phyloP scores from a whole-genome alignment of 2,113 vertebrate species.

The Pao palembangensis region DNA sequence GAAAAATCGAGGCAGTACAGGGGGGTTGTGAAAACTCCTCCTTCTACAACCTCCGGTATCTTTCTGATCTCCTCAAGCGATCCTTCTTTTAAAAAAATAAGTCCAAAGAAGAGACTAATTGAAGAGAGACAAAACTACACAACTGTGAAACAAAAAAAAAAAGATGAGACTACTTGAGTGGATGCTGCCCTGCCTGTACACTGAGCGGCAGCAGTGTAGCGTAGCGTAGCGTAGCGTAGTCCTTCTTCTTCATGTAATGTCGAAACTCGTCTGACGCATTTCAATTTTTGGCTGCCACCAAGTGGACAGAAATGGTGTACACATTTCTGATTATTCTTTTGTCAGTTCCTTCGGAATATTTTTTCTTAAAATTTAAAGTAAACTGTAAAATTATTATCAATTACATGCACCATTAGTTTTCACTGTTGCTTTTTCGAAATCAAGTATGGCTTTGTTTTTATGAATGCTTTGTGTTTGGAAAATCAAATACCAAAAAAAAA shows the following conservation, averaged over 20 bases:
- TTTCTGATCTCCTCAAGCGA: neutral
- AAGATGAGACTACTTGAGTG: neutral
- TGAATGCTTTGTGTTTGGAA: too few relatives aligned
- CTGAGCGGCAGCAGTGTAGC: constrained; percentile 52
- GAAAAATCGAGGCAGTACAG: constrained; percentile 15
- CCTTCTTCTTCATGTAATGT: constrained; percentile 50
- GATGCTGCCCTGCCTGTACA: constrained; percentile 29
- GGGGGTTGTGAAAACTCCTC: constrained; percentile 28
- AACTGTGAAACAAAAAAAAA: neutral
- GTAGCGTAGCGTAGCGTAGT: neutral
- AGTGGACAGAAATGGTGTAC: neutral
- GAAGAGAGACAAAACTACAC: neutral
- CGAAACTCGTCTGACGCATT: neutral
- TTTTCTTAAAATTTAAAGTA: too few relatives aligned
- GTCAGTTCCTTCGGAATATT: too few relatives aligned
- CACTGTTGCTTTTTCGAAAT: too few relatives aligned
- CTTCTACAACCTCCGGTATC: constrained; percentile 5
- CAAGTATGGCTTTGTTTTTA: too few relatives aligned
- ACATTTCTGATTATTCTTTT: too few relatives aligned
- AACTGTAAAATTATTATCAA: too few relatives aligned
- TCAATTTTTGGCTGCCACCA: constrained; percentile 30
- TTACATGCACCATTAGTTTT: too few relatives aligned
- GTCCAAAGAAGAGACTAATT: neutral
- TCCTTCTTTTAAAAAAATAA: neutral
- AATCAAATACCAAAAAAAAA: too few relatives aligned